A percentile compares a stretch with the other conserved stretches of the same genome.
These are phyloP conservation scores for Hermatobates lingyangjiaoensis DNA, from an alignment of 1,140 invertebrate genomes.

Conservation along the genomic window DNA sequence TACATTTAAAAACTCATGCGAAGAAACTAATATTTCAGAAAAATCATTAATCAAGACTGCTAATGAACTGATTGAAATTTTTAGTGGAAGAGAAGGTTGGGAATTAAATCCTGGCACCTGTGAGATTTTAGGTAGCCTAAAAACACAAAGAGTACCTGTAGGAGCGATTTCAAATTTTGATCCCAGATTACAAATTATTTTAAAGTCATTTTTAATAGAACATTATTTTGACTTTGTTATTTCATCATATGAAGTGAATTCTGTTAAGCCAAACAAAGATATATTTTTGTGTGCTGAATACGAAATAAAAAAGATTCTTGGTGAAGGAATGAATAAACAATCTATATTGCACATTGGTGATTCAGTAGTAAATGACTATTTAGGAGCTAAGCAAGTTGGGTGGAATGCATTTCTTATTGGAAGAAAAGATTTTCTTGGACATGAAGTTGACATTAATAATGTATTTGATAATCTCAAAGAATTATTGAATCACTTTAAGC, in stretches of 20 bases:
- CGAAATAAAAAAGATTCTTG: conserved; percentile 31
- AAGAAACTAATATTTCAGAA: conserved; percentile 18
- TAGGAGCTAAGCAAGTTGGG: background rate
- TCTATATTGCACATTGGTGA: conserved; percentile 70
- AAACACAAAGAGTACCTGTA: conserved; percentile 29
- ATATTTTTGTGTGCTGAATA: conserved; percentile 44
- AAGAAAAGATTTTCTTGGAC: background rate
- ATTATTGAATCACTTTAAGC: background rate
- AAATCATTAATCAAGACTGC: conserved; percentile 33
- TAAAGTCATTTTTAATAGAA: conserved; percentile 38
- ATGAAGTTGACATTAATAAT: background rate
- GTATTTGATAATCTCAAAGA: background rate
- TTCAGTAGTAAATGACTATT: conserved; percentile 25
- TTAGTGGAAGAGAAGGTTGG: conserved; percentile 50
- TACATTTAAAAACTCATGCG: conserved; percentile 6
- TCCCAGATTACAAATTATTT: conserved; percentile 45
- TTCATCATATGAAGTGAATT: conserved; percentile 49
- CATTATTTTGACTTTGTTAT: conserved; percentile 61
- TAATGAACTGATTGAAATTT: conserved; percentile 36
- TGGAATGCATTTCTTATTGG: background rate
- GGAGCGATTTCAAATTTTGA: conserved; percentile 82
- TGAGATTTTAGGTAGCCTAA: conserved; percentile 38
- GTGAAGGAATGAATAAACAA: conserved; percentile 26
- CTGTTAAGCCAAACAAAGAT: conserved; percentile 47
- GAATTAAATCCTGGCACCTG: conserved; percentile 37